A percentile compares a stretch with the other conserved stretches of the same genome.
phyloP scores from a whole-genome alignment of 1,140 invertebrate genomes.

The Diprion similis region DNA sequence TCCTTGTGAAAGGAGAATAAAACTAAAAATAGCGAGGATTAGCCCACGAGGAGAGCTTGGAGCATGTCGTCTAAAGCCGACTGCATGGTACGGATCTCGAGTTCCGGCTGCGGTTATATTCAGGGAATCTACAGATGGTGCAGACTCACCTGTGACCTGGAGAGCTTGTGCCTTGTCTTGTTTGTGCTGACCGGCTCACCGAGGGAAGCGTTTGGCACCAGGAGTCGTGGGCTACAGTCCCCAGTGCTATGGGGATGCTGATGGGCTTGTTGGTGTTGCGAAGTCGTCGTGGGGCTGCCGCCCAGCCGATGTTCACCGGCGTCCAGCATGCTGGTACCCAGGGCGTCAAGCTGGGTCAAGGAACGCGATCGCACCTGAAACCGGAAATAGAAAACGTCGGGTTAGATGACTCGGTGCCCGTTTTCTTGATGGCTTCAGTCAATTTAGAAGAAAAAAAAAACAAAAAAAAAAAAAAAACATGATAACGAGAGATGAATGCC shows the following conservation, averaged over 20 bases:
- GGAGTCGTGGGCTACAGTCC: conserved; percentile 50
- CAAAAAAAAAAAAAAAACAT: too few relatives aligned
- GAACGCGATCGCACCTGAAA: conserved; percentile 70
- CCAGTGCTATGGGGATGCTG: conserved; percentile 36
- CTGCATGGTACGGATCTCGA: too few relatives aligned
- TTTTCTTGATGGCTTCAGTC: too few relatives aligned
- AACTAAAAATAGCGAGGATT: too few relatives aligned
- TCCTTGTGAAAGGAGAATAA: too few relatives aligned
- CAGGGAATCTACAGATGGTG: not conserved
- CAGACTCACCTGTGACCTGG: conserved; percentile 66
- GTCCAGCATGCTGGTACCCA: conserved; percentile 66
- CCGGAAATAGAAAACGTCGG: conserved; percentile 18
- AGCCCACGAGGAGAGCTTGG: too few relatives aligned
- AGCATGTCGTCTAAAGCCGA: too few relatives aligned
- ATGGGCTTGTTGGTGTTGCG: conserved; percentile 42
- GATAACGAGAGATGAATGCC: too few relatives aligned
- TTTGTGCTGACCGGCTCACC: conserved; percentile 46
- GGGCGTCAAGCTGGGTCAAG: conserved; percentile 68
- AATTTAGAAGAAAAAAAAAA: too few relatives aligned
- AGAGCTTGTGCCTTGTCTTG: conserved; percentile 63
- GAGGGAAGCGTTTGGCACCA: conserved; percentile 50
- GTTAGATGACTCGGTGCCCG: not conserved
- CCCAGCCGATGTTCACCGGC: conserved; percentile 51
- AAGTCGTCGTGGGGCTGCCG: conserved; percentile 38
- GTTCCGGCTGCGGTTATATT: too few relatives aligned